A percentile compares a stretch with the other conserved stretches of the same genome.
Evolutionary conservation across 2,113 vertebrate genomes (phyloP).

Genomic region (Pogonocichla stellata): DNA sequence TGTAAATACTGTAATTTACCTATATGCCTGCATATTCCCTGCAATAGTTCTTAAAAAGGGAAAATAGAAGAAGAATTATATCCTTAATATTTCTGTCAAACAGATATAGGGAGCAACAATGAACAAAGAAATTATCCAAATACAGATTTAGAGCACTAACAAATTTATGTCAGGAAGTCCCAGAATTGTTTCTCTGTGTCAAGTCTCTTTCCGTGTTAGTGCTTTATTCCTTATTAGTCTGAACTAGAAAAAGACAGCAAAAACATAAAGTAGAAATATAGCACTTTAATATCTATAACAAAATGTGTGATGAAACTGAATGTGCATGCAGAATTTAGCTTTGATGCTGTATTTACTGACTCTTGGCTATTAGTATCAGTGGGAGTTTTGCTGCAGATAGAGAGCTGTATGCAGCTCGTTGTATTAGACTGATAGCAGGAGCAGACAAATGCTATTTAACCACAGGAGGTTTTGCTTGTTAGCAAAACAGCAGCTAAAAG

Average conservation of each 20-base stretch:
- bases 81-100: not conserved
- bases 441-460: not conserved
- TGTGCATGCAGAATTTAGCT: not conserved
- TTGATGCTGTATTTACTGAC: not conserved
- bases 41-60: not conserved
- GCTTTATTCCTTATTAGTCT: not conserved
- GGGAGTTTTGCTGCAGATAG: not conserved
- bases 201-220: not conserved
- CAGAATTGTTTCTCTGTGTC: not conserved
- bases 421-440: not conserved
- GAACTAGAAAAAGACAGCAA: not conserved
- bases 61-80: not conserved
- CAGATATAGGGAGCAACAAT: not conserved
- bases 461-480: conserved; percentile 19
- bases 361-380: not conserved
- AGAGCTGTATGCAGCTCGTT: not conserved
- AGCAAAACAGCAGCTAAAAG: not conserved
- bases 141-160: not conserved
- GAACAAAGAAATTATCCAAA: not conserved
- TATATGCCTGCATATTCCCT: not conserved
- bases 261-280: not conserved
- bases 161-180: not conserved
- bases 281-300: not conserved
- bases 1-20: not conserved
- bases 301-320: not conserved